A percentile compares a stretch with the other conserved stretches of the same genome.
Conservation (phyloP, 2,888 invertebrate species). For the Molorchus minor region DNA sequence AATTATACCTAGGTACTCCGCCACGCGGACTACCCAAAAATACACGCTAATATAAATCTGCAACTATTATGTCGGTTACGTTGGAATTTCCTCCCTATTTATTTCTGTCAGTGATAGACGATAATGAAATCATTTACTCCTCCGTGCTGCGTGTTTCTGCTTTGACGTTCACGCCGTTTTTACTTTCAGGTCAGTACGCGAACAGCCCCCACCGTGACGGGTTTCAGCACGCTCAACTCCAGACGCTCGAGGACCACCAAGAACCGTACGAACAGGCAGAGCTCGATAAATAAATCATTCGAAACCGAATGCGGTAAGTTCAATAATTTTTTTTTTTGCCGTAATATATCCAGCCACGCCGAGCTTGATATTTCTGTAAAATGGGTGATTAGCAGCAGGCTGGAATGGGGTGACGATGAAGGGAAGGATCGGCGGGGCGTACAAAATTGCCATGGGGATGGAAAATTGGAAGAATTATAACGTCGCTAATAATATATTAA, state of each 20-base stretch:
- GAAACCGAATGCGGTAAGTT: slow-evolving; percentile 54
- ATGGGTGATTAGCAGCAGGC: not conserved
- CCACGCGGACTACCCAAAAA: no score
- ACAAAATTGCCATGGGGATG: no score
- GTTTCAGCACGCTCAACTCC: slow-evolving; percentile 68
- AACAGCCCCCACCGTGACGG: slow-evolving; percentile 65
- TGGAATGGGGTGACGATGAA: not conserved
- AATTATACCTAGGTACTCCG: no score
- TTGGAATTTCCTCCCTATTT: slow-evolving; percentile 12
- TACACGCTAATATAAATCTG: no score
- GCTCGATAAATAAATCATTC: slow-evolving; percentile 62
- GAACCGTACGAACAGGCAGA: slow-evolving; percentile 64
- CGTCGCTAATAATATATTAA: no score
- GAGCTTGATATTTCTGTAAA: not conserved
- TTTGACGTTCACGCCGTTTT: slow-evolving; percentile 4
- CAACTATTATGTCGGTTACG: not conserved
- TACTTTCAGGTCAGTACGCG: slow-evolving; percentile 55
- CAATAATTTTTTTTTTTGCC: not conserved
- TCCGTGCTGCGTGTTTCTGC: not conserved
- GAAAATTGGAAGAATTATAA: no score
- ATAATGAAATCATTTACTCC: slow-evolving; percentile 8
- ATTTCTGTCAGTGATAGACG: slow-evolving; percentile 6
- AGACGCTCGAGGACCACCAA: slow-evolving; percentile 61
- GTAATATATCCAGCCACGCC: not conserved
- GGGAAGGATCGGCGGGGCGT: no score